Base-by-base conservation (phyloP, 2,113 vertebrate genomes). In the Heterochromis multidens region DNA sequence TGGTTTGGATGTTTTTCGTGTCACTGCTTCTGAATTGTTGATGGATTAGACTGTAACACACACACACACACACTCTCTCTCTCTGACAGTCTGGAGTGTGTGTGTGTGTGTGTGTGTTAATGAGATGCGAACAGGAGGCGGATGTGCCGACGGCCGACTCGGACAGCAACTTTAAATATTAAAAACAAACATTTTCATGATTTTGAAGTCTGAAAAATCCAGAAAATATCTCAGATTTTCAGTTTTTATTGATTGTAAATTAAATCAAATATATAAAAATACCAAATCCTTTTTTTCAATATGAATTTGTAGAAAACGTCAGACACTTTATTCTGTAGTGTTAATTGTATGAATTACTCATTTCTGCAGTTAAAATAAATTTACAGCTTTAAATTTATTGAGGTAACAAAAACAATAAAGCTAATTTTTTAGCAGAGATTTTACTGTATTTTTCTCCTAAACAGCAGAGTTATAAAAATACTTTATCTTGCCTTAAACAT, bases 1-100 rank as follows among this genome's bases (percentile, higher is more conserved):
- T 17, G 74, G 49, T 5, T 33, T 8, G 52, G 54, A 40, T 7
- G 14, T 23, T 40, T 57, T 77, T 0, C 49, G n/a, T 82, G 54
- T 61, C 80, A 37, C 65, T 43, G 62, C 79, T 46, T 76, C 59
- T 27, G 13, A 40, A 46, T 7, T 17, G 25, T 23, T 31, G 80
- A 80, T 19, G 77, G 89, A 84, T 88, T 81, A 70, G 43, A 80
- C 1, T 27, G 14, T 1, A 12, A n/a, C 79, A 46, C 76, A 31
- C 74, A 27, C 86, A 2, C 27, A 3, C 21, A 25, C 49, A 5
- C 27, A 0, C 29, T 1, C 54, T 0, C n/a, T 3, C 59, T 1
- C 58, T 65, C 79, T 52, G 37, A 25, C 11, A 33, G 40, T 29
- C 65, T 49, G 65, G 65, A 29, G 25, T 72, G 65, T 72, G 65